Base-by-base conservation (phyloP, 2,113 vertebrate species). In the Nyctereutes procyonoides region DNA sequence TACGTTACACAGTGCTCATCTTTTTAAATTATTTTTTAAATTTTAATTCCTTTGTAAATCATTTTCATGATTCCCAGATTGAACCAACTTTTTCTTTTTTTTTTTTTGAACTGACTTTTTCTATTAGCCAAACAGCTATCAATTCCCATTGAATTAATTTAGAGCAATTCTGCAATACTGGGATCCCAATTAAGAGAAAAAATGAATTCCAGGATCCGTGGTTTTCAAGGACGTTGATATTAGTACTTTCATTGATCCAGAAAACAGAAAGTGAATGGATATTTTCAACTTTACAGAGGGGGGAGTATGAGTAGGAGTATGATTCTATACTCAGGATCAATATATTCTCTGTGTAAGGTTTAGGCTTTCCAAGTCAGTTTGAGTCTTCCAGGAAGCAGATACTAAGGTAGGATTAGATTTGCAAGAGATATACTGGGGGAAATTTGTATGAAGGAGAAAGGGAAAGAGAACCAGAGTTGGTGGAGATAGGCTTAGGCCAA, bases 31-130 rank as follows among this genome's bases (percentile, higher is more conserved):
- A 8, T 76, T 76, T 76, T 30, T 28, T 16, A 76, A 76, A 16
- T 16, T 51, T 76, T 76, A 51, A 76, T 76, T 76, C n/a, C n/a
- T 32, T 6, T 67, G 32, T 71, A 30, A 63, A 95, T 76, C 51
- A 95, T 93, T 92, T 82, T 90, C 86, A 87, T 79, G 55, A 71
- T 67, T 94, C 62, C 22, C 48, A 84, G 35, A 65, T 74, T 95
- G 35, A 96, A 56, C 51, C n/a, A 94, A 20, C n/a, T 55, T 94
- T 92, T 83, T 71, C 35, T 90, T n/a, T n/a, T n/a, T n/a, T n/a
- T n/a, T n/a, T n/a, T n/a, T n/a, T 74, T 95, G 35, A 96, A 56
- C 51, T 28, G 95, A 20, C n/a, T 55, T 94, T 92, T 83, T 71
- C 35, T 90, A 38, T 43, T 32, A 87, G 55, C 53, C 67, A 67